These are phyloP conservation scores for Erpornis zantholeuca DNA, from an alignment of 2,113 vertebrate species.

Conservation along the genomic window DNA sequence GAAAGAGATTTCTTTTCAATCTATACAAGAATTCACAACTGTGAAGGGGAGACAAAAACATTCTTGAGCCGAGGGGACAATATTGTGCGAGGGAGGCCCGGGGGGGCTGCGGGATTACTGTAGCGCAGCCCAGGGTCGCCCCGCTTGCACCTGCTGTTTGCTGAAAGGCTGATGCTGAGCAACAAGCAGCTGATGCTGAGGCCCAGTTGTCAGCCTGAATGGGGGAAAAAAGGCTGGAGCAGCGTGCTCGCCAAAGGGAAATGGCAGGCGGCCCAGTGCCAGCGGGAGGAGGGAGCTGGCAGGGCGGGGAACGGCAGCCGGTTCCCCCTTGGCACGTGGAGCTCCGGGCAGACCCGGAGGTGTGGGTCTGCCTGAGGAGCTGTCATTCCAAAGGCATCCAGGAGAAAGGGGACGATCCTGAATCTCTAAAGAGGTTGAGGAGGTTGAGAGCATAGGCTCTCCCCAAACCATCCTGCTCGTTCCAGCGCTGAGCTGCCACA, in stretches of 20 bases:
- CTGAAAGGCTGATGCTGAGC: conserved; percentile 64
- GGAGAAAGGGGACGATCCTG: neutral
- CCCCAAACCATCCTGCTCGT: neutral
- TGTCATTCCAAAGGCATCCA: neutral
- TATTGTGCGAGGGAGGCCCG: neutral
- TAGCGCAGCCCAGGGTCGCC: neutral
- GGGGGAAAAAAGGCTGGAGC: neutral
- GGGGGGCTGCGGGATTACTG: conserved; percentile 35
- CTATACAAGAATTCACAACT: conserved; percentile 53
- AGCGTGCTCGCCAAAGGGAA: neutral
- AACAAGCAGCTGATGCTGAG: conserved; percentile 54
- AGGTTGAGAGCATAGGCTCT: neutral
- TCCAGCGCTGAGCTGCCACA: neutral
- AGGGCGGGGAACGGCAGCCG: neutral
- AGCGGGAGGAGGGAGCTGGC: neutral
- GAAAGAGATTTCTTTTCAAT: conserved; percentile 23
- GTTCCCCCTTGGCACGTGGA: neutral
- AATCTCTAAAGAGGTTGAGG: neutral
- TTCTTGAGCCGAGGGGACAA: conserved; percentile 48
- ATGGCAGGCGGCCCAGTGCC: neutral
- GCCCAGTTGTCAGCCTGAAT: conserved; percentile 57
- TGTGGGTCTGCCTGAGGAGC: neutral
- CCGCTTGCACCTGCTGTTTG: conserved; percentile 61
- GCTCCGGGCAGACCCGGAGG: neutral
- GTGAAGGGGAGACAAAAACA: conserved; percentile 61